A percentile compares a stretch with the other conserved stretches of the same genome.
Conservation (phyloP, 2,888 invertebrate species). For the Desoria tigrina region DNA sequence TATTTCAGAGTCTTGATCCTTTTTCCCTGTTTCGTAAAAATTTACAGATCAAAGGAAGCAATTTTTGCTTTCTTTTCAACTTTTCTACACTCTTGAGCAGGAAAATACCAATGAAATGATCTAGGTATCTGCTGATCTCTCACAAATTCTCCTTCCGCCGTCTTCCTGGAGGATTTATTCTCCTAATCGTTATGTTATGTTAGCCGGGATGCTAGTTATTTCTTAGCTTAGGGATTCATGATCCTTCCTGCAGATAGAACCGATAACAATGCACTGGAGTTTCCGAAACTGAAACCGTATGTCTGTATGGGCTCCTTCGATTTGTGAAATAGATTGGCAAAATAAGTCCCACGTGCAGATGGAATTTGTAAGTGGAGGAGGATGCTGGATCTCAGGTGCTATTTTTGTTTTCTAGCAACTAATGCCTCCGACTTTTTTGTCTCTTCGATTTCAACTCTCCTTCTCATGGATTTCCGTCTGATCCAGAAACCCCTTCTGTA, state of each 20-base stretch:
- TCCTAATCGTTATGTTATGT: background rate
- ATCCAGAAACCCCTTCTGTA: background rate
- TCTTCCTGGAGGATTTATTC: too few relatives aligned
- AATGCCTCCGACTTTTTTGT: background rate
- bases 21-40: background rate
- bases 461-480: background rate
- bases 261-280: background rate
- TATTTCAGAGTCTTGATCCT: background rate
- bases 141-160: background rate
- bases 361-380: background rate
- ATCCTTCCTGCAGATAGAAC: background rate
- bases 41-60: conserved; percentile 13
- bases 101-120: conserved; percentile 8
- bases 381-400: background rate
- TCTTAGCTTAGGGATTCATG: background rate
- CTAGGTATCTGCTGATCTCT: background rate
- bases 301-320: background rate
- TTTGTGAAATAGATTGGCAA: background rate
- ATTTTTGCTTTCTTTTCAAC: background rate
- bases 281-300: background rate
- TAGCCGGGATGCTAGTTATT: background rate
- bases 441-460: background rate
- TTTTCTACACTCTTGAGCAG: background rate
- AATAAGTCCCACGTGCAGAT: conserved; percentile 7
- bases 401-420: background rate